A percentile compares a stretch with the other conserved stretches of the same genome.
These are phyloP conservation scores for Lucinisca nassula DNA, from an alignment of 2,888 invertebrate genomes.

Conservation along the genomic window DNA sequence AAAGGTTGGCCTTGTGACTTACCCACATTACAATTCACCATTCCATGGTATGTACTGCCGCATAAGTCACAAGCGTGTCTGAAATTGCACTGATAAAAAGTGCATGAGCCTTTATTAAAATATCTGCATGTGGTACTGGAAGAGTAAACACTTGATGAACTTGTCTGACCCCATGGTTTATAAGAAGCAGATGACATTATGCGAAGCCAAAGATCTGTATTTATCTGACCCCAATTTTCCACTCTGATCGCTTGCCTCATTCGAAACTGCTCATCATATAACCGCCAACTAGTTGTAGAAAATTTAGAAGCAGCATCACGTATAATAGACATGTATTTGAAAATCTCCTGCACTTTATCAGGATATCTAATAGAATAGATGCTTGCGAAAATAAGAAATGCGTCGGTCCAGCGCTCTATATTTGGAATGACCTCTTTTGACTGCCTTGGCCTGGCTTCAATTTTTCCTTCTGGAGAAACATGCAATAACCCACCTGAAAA, in stretches of 20 bases:
- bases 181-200: not conserved
- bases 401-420: not conserved
- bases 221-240: not conserved
- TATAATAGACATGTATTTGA: slow-evolving; percentile 5
- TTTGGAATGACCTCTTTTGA: not conserved
- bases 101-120: slow-evolving; percentile 11
- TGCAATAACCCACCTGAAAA: not conserved
- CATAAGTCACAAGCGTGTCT: not conserved
- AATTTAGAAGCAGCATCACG: not conserved
- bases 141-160: not conserved
- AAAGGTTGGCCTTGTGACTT: not conserved
- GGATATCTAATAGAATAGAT: not conserved
- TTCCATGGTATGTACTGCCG: not conserved
- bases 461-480: not conserved
- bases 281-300: not conserved
- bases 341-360: not conserved
- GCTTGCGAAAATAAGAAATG: not conserved
- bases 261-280: slow-evolving; percentile 12
- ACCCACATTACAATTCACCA: not conserved
- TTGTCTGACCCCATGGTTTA: not conserved
- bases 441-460: not conserved
- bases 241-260: not conserved
- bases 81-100: not conserved
- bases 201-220: not conserved
- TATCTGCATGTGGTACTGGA: not conserved